Percentiles rank a stretch among this genome's conserved stretches.
phyloP scores from a whole-genome alignment of 2,797 vertebrate species.

The Crocidura indochinensis region DNA sequence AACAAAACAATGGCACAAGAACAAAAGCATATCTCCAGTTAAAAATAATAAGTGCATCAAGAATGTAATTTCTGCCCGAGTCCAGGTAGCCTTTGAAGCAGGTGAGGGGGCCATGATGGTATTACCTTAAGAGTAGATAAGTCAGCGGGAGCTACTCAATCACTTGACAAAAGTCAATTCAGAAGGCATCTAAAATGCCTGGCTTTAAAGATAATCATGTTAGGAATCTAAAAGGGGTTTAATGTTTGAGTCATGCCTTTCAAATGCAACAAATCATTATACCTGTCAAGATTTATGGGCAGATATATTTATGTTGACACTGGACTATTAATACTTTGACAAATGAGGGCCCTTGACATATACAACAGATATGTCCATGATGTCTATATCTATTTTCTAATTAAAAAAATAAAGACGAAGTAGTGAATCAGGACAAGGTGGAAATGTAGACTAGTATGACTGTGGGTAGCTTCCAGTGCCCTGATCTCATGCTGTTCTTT shows the following conservation, averaged over 20 bases:
- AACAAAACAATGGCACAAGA: constrained; percentile 71
- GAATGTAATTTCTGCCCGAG: constrained; percentile 76
- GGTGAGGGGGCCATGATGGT: constrained; percentile 84
- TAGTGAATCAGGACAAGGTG: constrained; percentile 86
- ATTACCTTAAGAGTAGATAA: constrained; percentile 88
- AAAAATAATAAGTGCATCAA: constrained; percentile 73
- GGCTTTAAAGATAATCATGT: constrained; percentile 90
- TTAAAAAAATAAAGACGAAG: constrained; percentile 86
- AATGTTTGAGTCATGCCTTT: constrained; percentile 91
- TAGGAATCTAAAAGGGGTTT: constrained; percentile 90
- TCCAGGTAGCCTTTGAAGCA: constrained; percentile 84
- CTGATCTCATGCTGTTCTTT: constrained; percentile 59
- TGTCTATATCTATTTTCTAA: constrained; percentile 87
- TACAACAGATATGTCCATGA: constrained; percentile 89
- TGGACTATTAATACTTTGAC: constrained; percentile 90
- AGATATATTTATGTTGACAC: constrained; percentile 92
- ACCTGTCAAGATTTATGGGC: constrained; percentile 92
- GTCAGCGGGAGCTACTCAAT: constrained; percentile 87
- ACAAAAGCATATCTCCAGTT: constrained; percentile 68
- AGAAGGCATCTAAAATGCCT: constrained; percentile 89
- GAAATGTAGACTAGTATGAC: constrained; percentile 79
- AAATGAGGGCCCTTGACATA: constrained; percentile 91
- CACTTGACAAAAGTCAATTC: constrained; percentile 91
- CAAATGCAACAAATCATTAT: constrained; percentile 91
- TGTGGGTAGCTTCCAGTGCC: constrained; percentile 49